A percentile compares a stretch with the other conserved stretches of the same genome.
These are phyloP conservation scores for Characodon lateralis DNA, from an alignment of 2,797 vertebrate genomes.

Conservation along the genomic window DNA sequence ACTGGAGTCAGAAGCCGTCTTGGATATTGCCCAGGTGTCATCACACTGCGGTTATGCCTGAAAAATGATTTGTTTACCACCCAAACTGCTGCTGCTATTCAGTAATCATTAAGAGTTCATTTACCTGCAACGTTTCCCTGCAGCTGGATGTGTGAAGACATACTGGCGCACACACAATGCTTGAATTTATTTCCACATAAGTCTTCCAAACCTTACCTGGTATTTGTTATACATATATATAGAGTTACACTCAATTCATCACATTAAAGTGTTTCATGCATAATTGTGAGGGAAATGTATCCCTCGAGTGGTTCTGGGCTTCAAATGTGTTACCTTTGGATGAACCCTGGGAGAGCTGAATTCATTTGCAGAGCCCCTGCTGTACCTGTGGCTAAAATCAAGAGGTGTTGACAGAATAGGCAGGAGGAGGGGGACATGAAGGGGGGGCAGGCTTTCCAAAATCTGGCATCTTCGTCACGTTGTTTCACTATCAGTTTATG, in stretches of 20 bases:
- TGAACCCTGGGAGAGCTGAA: slow-evolving; percentile 66
- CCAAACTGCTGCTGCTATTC: slow-evolving; percentile 50
- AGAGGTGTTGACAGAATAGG: slow-evolving; percentile 71
- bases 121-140: slow-evolving; percentile 49
- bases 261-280: slow-evolving; percentile 61
- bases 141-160: slow-evolving; percentile 49
- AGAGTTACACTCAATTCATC: slow-evolving; percentile 45
- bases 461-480: slow-evolving; percentile 59
- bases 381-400: slow-evolving; percentile 75
- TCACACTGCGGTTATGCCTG: slow-evolving; percentile 46
- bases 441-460: slow-evolving; percentile 51
- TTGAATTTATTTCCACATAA: slow-evolving; percentile 50
- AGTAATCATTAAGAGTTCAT: slow-evolving; percentile 60
- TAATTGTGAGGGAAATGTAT: slow-evolving; percentile 50
- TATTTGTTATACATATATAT: slow-evolving; percentile 19
- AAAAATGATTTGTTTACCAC: slow-evolving; percentile 72
- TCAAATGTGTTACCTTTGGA: slow-evolving; percentile 75
- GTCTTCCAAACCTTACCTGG: slow-evolving; percentile 25
- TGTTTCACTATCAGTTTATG: slow-evolving; percentile 62
- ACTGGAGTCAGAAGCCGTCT: slow-evolving; percentile 49
- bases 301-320: slow-evolving; percentile 66
- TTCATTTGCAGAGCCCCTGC: slow-evolving; percentile 66
- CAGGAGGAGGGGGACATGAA: slow-evolving; percentile 25
- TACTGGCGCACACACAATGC: slow-evolving; percentile 38
- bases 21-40: slow-evolving; percentile 55